phyloP scores from a whole-genome alignment of 2,113 vertebrate species.

The Halcyon malimbica region DNA sequence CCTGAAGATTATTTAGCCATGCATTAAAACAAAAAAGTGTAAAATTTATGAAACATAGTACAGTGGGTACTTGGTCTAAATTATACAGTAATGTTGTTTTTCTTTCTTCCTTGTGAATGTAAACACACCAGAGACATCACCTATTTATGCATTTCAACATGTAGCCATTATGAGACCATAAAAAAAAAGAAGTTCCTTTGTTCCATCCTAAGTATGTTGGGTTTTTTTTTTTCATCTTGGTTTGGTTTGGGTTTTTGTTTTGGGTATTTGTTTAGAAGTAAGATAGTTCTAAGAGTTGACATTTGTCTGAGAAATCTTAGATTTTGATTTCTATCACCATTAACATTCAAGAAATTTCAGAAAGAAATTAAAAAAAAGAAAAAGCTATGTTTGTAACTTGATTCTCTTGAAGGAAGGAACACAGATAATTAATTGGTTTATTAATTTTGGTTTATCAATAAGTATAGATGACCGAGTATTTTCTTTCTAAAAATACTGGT shows the following conservation, averaged over 20 bases:
- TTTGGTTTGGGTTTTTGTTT: background rate
- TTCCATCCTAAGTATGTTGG: background rate
- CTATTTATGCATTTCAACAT: background rate
- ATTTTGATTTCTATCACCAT: background rate
- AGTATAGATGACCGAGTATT: background rate
- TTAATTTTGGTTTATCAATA: background rate
- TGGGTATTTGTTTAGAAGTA: background rate
- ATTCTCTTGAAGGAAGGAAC: background rate
- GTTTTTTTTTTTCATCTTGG: too few species aligned
- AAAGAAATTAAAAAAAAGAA: background rate
- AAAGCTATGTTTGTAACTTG: background rate
- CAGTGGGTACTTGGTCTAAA: background rate
- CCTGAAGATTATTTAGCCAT: background rate
- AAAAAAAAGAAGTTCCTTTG: accelerated
- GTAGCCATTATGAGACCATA: background rate
- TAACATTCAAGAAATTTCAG: background rate
- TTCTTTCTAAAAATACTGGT: background rate
- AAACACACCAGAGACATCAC: background rate
- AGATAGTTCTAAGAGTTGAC: background rate
- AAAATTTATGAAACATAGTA: background rate
- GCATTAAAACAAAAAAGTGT: background rate
- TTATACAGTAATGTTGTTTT: background rate
- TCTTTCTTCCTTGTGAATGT: background rate
- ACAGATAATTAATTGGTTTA: background rate
- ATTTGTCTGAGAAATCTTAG: background rate